phyloP scores from a whole-genome alignment of 1,140 invertebrate species.

The Oryctes rhinoceros region DNA sequence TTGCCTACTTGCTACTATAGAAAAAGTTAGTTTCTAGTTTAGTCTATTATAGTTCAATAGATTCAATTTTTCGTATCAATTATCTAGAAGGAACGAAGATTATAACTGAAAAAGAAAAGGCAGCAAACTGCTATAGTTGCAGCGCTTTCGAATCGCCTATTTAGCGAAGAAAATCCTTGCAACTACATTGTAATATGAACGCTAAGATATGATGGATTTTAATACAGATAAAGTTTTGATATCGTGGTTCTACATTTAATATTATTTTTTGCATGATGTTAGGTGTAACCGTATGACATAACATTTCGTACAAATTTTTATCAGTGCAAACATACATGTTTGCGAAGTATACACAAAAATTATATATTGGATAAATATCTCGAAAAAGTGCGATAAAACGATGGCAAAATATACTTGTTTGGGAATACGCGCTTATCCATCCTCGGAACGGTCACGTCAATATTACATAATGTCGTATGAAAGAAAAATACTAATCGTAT shows the following conservation, averaged over 20 bases:
- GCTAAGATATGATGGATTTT: too few relatives aligned
- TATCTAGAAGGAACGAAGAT: too few relatives aligned
- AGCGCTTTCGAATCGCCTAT: too few relatives aligned
- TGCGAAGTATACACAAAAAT: slow-evolving; percentile 3
- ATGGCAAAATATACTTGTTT: slow-evolving; percentile 5
- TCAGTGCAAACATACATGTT: slow-evolving; percentile 8
- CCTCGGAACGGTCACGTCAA: background rate
- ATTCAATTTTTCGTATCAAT: too few relatives aligned
- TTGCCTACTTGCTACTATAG: too few relatives aligned
- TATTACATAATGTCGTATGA: background rate
- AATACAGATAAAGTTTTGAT: background rate
- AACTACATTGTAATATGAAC: too few relatives aligned
- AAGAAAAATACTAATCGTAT: too few relatives aligned
- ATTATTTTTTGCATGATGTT: background rate
- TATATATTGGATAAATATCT: slow-evolving; percentile 1
- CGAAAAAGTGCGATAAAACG: background rate
- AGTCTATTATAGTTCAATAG: too few relatives aligned
- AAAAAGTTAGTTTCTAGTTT: too few relatives aligned
- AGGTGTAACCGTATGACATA: background rate
- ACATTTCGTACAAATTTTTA: background rate
- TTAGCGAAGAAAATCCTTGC: too few relatives aligned
- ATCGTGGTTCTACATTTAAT: background rate
- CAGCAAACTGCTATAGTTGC: too few relatives aligned
- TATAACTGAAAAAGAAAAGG: too few relatives aligned
- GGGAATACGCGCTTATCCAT: background rate